phyloP scores from a whole-genome alignment of 1,140 invertebrate species.

The Drosophila orena region DNA sequence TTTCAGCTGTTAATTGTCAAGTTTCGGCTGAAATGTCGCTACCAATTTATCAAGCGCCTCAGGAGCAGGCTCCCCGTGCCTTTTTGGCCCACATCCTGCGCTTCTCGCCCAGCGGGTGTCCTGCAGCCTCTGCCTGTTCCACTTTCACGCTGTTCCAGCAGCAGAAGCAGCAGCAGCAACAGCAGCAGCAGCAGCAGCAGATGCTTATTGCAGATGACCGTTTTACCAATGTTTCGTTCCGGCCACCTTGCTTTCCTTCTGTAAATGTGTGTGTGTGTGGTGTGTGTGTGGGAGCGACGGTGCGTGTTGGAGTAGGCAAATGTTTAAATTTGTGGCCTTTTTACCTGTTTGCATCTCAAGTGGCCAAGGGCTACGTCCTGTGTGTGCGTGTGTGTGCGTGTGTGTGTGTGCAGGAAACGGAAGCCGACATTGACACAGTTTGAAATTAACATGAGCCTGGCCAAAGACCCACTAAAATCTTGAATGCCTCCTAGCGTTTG shows the following conservation, averaged over 20 bases:
- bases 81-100: conserved; percentile 18
- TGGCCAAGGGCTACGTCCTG: conserved; percentile 51
- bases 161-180: too few species aligned
- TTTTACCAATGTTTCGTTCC: conserved; percentile 78
- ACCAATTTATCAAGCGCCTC: conserved; percentile 74
- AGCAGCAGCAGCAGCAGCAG: conserved; percentile 17
- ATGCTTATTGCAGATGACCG: conserved; percentile 77
- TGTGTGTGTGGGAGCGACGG: conserved; percentile 40
- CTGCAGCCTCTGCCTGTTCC: conserved; percentile 31
- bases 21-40: conserved; percentile 79
- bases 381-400: conserved; percentile 5
- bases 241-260: conserved; percentile 7
- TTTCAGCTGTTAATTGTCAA: conserved; percentile 75
- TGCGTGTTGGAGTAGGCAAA: conserved; percentile 81
- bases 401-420: conserved; percentile 57
- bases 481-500: conserved; percentile 65
- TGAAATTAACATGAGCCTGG: conserved; percentile 68
- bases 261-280: conserved; percentile 12
- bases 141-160: conserved; percentile 52
- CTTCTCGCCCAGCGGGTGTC: conserved; percentile 46
- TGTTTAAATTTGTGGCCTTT: conserved; percentile 78
- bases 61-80: conserved; percentile 16
- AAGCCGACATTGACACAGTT: conserved; percentile 81
- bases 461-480: conserved; percentile 52
- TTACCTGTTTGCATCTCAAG: conserved; percentile 82